Conservation (phyloP, 2,888 invertebrate species). For the Andrena trimmerana region DNA sequence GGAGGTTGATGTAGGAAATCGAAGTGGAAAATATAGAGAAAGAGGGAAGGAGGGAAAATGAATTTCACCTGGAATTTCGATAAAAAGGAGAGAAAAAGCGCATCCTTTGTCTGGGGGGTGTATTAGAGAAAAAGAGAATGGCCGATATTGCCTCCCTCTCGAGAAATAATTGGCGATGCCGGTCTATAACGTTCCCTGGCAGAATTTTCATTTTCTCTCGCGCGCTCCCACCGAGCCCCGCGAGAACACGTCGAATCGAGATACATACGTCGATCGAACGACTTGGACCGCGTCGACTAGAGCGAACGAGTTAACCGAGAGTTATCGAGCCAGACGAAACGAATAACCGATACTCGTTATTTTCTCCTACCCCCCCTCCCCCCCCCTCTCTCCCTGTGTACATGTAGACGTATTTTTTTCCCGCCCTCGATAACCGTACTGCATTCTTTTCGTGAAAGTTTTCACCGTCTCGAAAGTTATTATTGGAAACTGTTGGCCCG, state of each 20-base stretch:
- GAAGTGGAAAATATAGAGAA: too few species aligned
- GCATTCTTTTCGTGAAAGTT: conserved; percentile 43
- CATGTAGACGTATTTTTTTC: neutral
- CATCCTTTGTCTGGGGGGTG: too few species aligned
- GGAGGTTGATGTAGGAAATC: too few species aligned
- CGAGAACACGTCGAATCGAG: conserved; percentile 7
- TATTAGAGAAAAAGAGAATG: neutral
- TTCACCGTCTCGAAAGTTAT: conserved; percentile 37
- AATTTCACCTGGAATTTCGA: neutral
- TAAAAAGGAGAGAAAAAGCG: neutral
- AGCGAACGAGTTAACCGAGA: conserved; percentile 14
- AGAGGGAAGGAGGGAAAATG: neutral
- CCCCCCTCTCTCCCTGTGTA: too few species aligned
- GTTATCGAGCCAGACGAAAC: conserved; percentile 27
- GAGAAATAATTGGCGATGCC: conserved; percentile 4
- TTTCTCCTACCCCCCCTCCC: neutral
- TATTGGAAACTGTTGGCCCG: conserved; percentile 35
- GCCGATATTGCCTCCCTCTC: conserved; percentile 1
- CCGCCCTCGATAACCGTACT: neutral
- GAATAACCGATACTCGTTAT: conserved; percentile 39
- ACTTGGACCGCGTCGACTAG: neutral
- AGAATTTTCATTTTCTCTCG: conserved; percentile 4
- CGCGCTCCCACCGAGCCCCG: neutral
- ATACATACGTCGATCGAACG: conserved; percentile 4
- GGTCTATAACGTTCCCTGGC: neutral